Percentiles rank a stretch among this genome's conserved stretches.
phyloP scores from a whole-genome alignment of 2,888 invertebrate genomes.

The Pterobdella sp. region DNA sequence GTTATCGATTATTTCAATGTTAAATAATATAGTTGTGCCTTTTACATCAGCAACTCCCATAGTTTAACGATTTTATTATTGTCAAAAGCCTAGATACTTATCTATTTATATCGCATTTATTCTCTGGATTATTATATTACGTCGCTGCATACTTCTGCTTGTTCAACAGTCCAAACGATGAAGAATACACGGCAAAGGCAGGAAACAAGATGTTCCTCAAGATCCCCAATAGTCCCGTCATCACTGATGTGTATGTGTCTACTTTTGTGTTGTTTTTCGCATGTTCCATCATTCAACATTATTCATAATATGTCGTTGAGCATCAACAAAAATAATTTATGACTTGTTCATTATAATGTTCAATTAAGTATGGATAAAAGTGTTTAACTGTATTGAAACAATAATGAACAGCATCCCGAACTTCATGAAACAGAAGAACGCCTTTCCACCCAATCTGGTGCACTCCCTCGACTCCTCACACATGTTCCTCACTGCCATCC shows the following conservation, averaged over 20 bases:
- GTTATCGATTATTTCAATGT: no score
- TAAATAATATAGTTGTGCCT: no score
- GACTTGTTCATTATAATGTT: background rate
- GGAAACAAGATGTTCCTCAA: background rate
- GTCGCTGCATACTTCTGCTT: background rate
- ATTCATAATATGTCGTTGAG: background rate
- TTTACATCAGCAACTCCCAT: no score
- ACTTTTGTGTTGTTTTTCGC: no score
- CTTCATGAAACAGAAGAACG: slow-evolving; percentile 62
- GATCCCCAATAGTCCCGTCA: background rate
- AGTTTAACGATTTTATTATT: no score
- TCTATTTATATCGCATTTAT: no score
- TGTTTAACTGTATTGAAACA: background rate
- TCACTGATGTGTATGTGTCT: background rate
- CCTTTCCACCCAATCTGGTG: slow-evolving; percentile 97
- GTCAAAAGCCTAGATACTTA: no score
- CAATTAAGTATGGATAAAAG: background rate
- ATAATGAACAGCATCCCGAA: slow-evolving; percentile 42
- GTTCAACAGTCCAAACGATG: background rate
- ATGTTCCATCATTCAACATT: no score
- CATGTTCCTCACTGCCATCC: slow-evolving; percentile 96
- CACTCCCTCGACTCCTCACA: slow-evolving; percentile 96
- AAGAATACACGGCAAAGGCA: background rate
- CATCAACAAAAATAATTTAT: no score
- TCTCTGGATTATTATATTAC: no score